Evolutionary conservation across 2,797 vertebrate species (phyloP).

Genomic region (Odontamblyopus lacepedii): DNA sequence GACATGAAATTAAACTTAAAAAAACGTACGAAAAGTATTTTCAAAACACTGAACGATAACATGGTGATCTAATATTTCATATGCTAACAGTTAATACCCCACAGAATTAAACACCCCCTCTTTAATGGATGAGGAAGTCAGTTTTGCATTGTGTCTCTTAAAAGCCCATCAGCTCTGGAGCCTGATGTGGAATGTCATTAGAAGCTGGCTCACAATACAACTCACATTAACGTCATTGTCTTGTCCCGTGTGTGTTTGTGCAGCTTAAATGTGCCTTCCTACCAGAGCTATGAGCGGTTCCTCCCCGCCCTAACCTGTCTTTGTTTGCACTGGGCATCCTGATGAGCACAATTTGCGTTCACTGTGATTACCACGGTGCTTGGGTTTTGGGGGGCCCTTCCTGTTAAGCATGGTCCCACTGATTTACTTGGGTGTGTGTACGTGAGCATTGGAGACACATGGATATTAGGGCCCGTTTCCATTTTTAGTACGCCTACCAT

Average conservation of each 20-base stretch:
- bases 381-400: constrained; percentile 49
- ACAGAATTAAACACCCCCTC: too few species aligned
- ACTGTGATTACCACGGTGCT: constrained; percentile 40
- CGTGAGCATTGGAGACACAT: constrained; percentile 44
- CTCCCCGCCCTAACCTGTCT: constrained; percentile 22
- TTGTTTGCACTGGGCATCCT: constrained; percentile 45
- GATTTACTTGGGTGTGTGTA: constrained; percentile 44
- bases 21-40: too few species aligned
- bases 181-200: not conserved
- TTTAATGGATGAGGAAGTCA: too few species aligned
- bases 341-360: constrained; percentile 46
- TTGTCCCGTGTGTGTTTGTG: constrained; percentile 14
- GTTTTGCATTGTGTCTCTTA: too few species aligned
- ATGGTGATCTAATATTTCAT: too few species aligned
- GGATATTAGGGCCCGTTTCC: constrained; percentile 46
- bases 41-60: too few species aligned
- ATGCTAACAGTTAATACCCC: too few species aligned
- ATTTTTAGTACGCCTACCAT: constrained; percentile 54
- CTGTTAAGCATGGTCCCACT: constrained; percentile 55
- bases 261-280: constrained; percentile 31
- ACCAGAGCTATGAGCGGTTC: constrained; percentile 16
- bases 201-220: not conserved
- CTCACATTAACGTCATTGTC: not conserved
- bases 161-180: not conserved
- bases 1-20: too few species aligned